Conservation (phyloP, 2,888 invertebrate species). For the Tanytarsus gracilentus region DNA sequence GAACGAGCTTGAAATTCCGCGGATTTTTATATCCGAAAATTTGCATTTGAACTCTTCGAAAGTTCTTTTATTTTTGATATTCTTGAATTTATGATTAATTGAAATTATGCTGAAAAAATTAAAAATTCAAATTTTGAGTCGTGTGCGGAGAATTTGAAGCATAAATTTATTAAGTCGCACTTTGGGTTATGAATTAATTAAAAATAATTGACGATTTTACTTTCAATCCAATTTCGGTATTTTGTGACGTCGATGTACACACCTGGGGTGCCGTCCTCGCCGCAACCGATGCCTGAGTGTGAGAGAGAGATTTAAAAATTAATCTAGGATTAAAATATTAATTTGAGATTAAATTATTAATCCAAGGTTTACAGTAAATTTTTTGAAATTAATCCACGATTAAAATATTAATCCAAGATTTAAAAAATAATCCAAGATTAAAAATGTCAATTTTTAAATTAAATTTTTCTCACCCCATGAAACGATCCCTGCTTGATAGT, state of each 20-base stretch:
- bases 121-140: too few relatives aligned
- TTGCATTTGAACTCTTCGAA: too few relatives aligned
- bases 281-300: constrained; percentile 77
- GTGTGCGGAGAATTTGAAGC: too few relatives aligned
- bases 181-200: too few relatives aligned
- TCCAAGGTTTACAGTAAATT: not conserved
- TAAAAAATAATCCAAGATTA: not conserved
- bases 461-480: constrained; percentile 40
- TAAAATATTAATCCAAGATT: not conserved
- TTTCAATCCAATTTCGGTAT: constrained; percentile 58
- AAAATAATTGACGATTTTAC: too few relatives aligned
- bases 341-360: not conserved
- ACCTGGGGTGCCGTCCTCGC: constrained; percentile 51
- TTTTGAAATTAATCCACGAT: constrained; percentile 54
- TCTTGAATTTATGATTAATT: too few relatives aligned
- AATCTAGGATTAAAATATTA: constrained; percentile 43
- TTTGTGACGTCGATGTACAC: constrained; percentile 58
- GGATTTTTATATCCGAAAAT: too few relatives aligned
- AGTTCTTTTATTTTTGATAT: too few relatives aligned
- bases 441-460: not conserved
- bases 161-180: too few relatives aligned
- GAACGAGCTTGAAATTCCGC: too few relatives aligned
- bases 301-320: too few relatives aligned
- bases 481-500: constrained; percentile 49
- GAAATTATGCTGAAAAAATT: too few relatives aligned